These are phyloP conservation scores for Mizuhopecten yessoensis DNA, from an alignment of 1,140 invertebrate genomes.

Conservation along the genomic window DNA sequence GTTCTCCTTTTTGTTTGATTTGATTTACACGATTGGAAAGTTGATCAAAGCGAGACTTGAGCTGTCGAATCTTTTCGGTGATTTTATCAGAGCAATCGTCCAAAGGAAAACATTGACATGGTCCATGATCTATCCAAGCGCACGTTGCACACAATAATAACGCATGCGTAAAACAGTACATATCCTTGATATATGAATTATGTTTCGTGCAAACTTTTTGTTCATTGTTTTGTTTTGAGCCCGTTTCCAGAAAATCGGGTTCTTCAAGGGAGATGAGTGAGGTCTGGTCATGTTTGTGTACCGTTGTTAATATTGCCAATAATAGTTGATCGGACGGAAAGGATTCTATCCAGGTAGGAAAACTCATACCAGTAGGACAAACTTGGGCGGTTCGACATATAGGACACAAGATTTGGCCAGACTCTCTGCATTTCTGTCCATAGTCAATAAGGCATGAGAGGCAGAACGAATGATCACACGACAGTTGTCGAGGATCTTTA, in stretches of 20 bases:
- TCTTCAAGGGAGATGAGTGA: background rate
- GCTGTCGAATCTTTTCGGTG: background rate
- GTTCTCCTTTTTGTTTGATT: background rate
- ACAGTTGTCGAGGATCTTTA: background rate
- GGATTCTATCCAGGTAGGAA: background rate
- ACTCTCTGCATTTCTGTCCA: background rate
- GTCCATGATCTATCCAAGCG: background rate
- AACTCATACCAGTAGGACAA: background rate
- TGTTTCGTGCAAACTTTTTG: background rate
- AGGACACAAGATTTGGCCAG: background rate
- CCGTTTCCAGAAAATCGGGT: background rate
- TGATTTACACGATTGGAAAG: background rate
- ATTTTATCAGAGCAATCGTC: background rate
- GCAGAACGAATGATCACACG: background rate
- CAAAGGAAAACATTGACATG: background rate
- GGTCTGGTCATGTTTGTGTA: background rate
- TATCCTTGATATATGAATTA: background rate
- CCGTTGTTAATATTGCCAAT: background rate
- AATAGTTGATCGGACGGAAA: constrained; percentile 41
- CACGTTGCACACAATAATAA: background rate
- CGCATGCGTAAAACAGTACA: constrained; percentile 12
- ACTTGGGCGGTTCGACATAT: background rate
- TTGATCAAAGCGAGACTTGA: background rate
- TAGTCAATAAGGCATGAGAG: background rate
- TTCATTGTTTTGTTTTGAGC: background rate